A percentile compares a stretch with the other conserved stretches of the same genome.
Conservation (phyloP, 2,888 invertebrate genomes). For the Oxytorus armatus region DNA sequence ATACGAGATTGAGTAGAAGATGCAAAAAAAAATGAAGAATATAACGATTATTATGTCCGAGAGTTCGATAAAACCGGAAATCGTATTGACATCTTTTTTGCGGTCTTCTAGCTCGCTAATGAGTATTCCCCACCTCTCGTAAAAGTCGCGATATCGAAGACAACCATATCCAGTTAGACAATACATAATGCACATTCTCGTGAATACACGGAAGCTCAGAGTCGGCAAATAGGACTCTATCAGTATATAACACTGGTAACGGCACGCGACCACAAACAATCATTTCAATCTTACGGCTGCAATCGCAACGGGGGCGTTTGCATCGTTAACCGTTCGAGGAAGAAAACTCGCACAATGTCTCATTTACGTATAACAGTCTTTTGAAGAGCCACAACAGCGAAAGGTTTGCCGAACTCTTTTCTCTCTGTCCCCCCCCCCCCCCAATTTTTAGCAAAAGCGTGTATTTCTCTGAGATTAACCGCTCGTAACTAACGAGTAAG, state of each 20-base stretch:
- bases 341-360: slow-evolving; percentile 71
- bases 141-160: slow-evolving; percentile 34
- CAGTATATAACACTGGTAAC: slow-evolving; percentile 37
- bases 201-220: slow-evolving; percentile 75
- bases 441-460: slow-evolving; percentile 5
- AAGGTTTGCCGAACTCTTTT: slow-evolving; percentile 37
- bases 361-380: slow-evolving; percentile 68
- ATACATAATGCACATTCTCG: slow-evolving; percentile 43
- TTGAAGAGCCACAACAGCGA: slow-evolving; percentile 13
- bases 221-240: slow-evolving; percentile 57
- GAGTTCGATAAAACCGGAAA: slow-evolving; percentile 23
- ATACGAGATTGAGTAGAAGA: background rate
- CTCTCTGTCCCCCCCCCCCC: background rate
- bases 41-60: background rate
- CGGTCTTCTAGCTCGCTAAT: slow-evolving; percentile 47
- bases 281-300: slow-evolving; percentile 74
- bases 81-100: slow-evolving; percentile 5
- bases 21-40: slow-evolving; percentile 5
- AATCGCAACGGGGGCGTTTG: slow-evolving; percentile 55
- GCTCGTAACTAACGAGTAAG: slow-evolving; percentile 62
- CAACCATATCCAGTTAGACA: slow-evolving; percentile 8
- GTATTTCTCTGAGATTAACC: slow-evolving; percentile 49
- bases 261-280: slow-evolving; percentile 78
- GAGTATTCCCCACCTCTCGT: slow-evolving; percentile 24
- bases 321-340: slow-evolving; percentile 75